phyloP scores from a whole-genome alignment of 1,140 invertebrate species.

The Aphidius gifuensis region DNA sequence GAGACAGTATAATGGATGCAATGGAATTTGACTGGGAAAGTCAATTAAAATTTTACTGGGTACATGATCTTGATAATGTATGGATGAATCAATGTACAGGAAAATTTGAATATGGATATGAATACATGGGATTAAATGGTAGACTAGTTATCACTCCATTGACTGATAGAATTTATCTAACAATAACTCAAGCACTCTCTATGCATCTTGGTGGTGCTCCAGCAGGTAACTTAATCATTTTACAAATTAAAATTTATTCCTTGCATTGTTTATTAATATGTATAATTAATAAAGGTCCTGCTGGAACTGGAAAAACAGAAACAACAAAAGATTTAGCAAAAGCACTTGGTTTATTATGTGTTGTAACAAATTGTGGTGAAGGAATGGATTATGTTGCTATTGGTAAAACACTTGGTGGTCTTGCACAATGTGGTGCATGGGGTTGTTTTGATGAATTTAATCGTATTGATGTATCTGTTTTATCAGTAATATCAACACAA shows the following conservation, averaged over 20 bases:
- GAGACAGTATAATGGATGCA: slow-evolving; percentile 78
- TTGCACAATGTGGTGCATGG: slow-evolving; percentile 76
- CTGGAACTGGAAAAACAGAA: slow-evolving; percentile 88
- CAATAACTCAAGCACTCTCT: slow-evolving; percentile 84
- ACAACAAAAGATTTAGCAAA: slow-evolving; percentile 88
- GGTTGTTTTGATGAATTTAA: slow-evolving; percentile 93
- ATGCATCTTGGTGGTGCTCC: slow-evolving; percentile 88
- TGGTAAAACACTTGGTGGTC: slow-evolving; percentile 78
- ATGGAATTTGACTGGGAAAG: slow-evolving; percentile 90
- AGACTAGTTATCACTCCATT: slow-evolving; percentile 86
- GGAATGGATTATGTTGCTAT: slow-evolving; percentile 87
- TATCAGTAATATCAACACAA: slow-evolving; percentile 89
- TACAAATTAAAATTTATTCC: not conserved
- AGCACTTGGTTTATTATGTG: slow-evolving; percentile 78
- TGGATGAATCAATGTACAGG: slow-evolving; percentile 82
- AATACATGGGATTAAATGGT: slow-evolving; percentile 91
- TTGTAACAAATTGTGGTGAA: slow-evolving; percentile 90
- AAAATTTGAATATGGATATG: slow-evolving; percentile 85
- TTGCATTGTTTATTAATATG: no score
- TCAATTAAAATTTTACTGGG: slow-evolving; percentile 88
- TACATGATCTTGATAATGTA: slow-evolving; percentile 76
- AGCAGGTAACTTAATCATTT: slow-evolving; percentile 56
- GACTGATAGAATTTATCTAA: slow-evolving; percentile 88
- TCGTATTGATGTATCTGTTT: slow-evolving; percentile 82
- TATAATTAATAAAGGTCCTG: slow-evolving; percentile 57